These are phyloP conservation scores for Pocillopora verrucosa DNA, from an alignment of 64 coral and sea anemone species.

Conservation along the genomic window DNA sequence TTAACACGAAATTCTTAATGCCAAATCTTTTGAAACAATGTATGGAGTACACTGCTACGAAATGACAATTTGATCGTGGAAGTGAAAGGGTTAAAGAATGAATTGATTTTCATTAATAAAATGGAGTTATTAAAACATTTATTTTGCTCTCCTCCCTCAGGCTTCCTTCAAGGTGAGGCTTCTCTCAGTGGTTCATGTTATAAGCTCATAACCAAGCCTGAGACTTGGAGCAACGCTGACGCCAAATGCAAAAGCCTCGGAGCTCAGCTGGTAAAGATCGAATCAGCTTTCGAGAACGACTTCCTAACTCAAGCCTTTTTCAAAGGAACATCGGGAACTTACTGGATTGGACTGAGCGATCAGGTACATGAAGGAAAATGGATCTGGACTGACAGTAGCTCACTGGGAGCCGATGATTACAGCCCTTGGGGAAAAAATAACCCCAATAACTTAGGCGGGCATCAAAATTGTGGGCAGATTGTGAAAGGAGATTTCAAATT, in stretches of 20 bases:
- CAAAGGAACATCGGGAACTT: not conserved
- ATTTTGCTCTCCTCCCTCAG: not conserved
- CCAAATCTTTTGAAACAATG: too few relatives aligned
- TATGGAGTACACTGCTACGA: too few relatives aligned
- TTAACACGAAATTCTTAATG: too few relatives aligned
- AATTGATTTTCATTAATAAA: too few relatives aligned
- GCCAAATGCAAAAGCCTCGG: not conserved
- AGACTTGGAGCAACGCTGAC: not conserved
- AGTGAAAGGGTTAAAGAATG: too few relatives aligned
- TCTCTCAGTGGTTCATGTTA: not conserved
- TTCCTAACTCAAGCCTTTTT: not conserved
- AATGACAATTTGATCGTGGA: too few relatives aligned
- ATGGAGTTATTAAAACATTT: not conserved
- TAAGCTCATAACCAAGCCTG: not conserved
- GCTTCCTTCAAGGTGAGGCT: not conserved
- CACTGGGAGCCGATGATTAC: not conserved
- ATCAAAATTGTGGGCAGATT: not conserved
- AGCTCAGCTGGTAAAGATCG: not conserved
- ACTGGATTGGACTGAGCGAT: not conserved
- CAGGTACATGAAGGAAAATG: not conserved
- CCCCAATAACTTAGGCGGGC: not conserved
- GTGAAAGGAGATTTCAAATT: not conserved
- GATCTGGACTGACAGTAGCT: not conserved
- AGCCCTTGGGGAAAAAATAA: not conserved
- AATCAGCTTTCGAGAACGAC: not conserved